Evolutionary conservation across 2,797 vertebrate species (phyloP).

Genomic region (Clamator glandarius): DNA sequence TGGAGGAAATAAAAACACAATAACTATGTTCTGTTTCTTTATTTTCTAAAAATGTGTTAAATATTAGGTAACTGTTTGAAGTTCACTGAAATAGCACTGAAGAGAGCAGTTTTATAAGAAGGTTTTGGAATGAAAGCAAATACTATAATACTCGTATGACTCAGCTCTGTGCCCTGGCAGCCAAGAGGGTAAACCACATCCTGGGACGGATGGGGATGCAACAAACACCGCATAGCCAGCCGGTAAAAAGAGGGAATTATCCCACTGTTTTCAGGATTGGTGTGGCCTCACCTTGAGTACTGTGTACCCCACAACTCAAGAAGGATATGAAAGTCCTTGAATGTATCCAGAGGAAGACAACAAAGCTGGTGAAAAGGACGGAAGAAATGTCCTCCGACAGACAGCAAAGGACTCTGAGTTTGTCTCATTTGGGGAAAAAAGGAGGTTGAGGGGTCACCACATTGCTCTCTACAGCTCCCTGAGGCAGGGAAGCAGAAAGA

Average conservation of each 20-base stretch:
- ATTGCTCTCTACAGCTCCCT: neutral
- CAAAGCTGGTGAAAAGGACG: neutral
- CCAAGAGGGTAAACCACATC: neutral
- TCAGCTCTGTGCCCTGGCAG: neutral
- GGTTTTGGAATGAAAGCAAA: neutral
- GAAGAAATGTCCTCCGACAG: neutral
- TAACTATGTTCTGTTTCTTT: neutral
- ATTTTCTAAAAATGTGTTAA: neutral
- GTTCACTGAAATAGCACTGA: neutral
- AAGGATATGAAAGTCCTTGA: neutral
- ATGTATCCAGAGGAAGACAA: neutral
- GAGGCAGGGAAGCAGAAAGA: neutral
- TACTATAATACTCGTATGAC: neutral
- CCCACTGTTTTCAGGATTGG: rapidly evolving
- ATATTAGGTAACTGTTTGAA: neutral
- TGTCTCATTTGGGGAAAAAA: neutral
- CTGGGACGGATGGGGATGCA: neutral
- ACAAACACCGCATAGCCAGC: neutral
- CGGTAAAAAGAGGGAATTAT: rapidly evolving
- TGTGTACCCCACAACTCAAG: too few species aligned
- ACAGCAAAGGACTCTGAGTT: neutral
- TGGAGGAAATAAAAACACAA: neutral
- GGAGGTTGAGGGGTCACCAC: rapidly evolving
- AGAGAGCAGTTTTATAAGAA: neutral
- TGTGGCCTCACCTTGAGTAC: rapidly evolving